Conservation (phyloP, 1,140 invertebrate species). For the Lasioglossum baleicum region DNA sequence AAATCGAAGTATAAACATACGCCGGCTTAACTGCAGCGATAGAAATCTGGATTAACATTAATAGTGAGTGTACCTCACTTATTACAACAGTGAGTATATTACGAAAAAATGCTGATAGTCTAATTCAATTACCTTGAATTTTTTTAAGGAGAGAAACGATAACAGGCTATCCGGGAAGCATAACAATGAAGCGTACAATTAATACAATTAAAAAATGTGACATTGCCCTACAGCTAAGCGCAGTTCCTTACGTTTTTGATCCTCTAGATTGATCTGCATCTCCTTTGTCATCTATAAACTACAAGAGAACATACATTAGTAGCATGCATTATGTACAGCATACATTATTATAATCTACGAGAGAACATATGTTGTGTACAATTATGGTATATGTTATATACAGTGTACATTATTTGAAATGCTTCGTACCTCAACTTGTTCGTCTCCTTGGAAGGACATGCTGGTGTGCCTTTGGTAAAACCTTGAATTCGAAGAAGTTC, state of each 20-base stretch:
- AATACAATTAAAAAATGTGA: constrained; percentile 49
- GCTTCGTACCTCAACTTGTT: constrained; percentile 70
- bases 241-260: constrained; percentile 66
- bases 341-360: constrained; percentile 44
- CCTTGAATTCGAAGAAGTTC: constrained; percentile 50
- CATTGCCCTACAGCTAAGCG: constrained; percentile 7
- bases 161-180: constrained; percentile 71
- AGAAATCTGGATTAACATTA: neutral
- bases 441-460: constrained; percentile 69
- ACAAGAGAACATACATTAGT: neutral
- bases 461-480: constrained; percentile 69
- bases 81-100: constrained; percentile 10
- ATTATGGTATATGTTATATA: too few relatives aligned
- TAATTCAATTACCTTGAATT: constrained; percentile 70
- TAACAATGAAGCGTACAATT: constrained; percentile 61
- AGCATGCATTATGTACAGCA: too few relatives aligned
- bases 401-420: neutral
- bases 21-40: neutral
- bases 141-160: constrained; percentile 72
- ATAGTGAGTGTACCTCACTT: too few relatives aligned
- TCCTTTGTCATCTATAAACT: constrained; percentile 56
- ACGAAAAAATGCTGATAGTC: constrained; percentile 4
- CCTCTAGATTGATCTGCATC: constrained; percentile 53
- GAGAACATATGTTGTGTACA: neutral
- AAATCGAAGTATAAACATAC: neutral